Conservation (phyloP, 1,140 invertebrate genomes). For the Galleria mellonella region DNA sequence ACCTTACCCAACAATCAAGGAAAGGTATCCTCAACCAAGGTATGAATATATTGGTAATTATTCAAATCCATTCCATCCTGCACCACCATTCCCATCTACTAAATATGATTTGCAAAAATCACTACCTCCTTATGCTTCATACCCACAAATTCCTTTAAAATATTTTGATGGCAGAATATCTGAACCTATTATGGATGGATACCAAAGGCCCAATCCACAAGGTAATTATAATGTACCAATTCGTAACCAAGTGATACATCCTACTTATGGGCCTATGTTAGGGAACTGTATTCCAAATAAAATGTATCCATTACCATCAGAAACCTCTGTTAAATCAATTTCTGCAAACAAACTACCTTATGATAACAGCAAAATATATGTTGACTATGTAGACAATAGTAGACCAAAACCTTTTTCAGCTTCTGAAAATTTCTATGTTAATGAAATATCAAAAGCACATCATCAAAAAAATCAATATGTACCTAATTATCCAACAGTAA, state of each 20-base stretch:
- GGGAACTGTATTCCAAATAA: conserved; percentile 50
- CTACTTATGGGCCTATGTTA: conserved; percentile 42
- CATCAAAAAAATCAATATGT: conserved; percentile 37
- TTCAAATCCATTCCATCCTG: conserved; percentile 45
- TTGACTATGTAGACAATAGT: conserved; percentile 42
- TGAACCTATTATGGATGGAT: conserved; percentile 46
- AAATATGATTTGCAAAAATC: conserved; percentile 56
- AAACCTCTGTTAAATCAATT: conserved; percentile 31
- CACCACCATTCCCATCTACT: conserved; percentile 36
- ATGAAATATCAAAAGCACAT: conserved; percentile 37
- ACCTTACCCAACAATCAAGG: conserved; percentile 57
- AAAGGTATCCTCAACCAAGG: conserved; percentile 50
- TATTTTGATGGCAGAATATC: conserved; percentile 49
- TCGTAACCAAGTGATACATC: conserved; percentile 44
- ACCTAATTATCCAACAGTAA: conserved; percentile 34
- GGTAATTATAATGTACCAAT: conserved; percentile 39
- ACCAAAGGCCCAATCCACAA: conserved; percentile 48
- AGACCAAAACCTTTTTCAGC: conserved; percentile 36
- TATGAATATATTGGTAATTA: conserved; percentile 65
- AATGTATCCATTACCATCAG: conserved; percentile 38
- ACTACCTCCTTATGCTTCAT: conserved; percentile 44
- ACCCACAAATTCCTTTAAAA: conserved; percentile 53
- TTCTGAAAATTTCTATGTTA: conserved; percentile 45
- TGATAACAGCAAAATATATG: conserved; percentile 50
- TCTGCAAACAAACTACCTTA: conserved; percentile 46